Conservation (phyloP, 1,140 invertebrate species). For the Bombus turneri region DNA sequence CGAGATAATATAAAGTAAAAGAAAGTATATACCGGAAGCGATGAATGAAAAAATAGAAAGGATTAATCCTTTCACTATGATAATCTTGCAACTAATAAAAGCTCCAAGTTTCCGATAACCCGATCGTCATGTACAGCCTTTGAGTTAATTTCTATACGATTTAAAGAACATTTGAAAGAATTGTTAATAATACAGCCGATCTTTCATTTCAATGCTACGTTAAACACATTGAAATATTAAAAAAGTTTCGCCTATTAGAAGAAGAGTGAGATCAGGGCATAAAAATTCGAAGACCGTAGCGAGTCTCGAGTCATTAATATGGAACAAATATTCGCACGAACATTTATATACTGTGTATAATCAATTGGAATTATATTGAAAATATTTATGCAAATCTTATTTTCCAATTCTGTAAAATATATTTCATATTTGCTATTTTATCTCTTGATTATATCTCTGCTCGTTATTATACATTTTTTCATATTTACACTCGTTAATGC, state of each 20-base stretch:
- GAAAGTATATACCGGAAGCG: not conserved
- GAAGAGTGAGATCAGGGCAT: not conserved
- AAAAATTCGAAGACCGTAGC: not conserved
- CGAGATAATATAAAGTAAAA: not conserved
- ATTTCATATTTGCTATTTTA: too few species aligned
- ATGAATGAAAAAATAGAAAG: not conserved
- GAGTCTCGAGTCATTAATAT: not conserved
- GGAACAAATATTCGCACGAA: not conserved
- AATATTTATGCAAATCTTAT: not conserved
- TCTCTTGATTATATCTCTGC: too few species aligned
- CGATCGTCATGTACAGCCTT: too few species aligned
- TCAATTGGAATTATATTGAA: not conserved
- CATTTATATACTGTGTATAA: not conserved
- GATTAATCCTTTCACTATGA: not conserved
- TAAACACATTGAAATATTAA: not conserved
- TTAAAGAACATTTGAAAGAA: too few species aligned
- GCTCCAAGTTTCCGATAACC: too few species aligned
- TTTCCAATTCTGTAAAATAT: not conserved
- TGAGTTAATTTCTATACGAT: too few species aligned
- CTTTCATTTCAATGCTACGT: too few species aligned
- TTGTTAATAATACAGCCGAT: too few species aligned
- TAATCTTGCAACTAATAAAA: not conserved
- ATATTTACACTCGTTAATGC: not conserved
- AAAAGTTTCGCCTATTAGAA: not conserved
- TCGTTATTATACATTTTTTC: too few species aligned